These are phyloP conservation scores for Crossocerus cetratus DNA, from an alignment of 2,888 invertebrate species.

Conservation along the genomic window DNA sequence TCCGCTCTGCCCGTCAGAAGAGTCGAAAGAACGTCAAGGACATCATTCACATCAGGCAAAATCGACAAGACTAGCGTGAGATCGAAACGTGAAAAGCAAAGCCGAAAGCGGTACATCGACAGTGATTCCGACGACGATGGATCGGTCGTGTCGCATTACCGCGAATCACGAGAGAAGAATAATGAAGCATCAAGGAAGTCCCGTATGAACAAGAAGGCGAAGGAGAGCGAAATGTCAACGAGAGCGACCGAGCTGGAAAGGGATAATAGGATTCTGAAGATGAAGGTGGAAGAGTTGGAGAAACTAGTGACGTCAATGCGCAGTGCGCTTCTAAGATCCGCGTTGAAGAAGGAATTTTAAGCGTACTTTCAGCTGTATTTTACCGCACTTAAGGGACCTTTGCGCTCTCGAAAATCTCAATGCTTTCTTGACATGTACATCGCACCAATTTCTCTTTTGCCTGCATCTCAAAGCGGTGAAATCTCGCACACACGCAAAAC, in stretches of 20 bases:
- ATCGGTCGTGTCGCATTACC: conserved; percentile 78
- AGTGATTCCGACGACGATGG: conserved; percentile 24
- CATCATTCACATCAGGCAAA: conserved; percentile 10
- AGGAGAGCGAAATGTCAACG: conserved; percentile 80
- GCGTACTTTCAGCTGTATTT: no score
- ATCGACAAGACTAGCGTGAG: conserved; percentile 25
- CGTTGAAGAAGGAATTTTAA: conserved; percentile 78
- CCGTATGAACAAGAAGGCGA: conserved; percentile 83
- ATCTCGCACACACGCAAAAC: no score
- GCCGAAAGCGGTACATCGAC: conserved; percentile 53
- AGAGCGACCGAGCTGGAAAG: conserved; percentile 80
- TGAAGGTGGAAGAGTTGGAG: conserved; percentile 83
- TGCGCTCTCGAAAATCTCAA: no score
- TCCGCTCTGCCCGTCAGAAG: conserved; percentile 31
- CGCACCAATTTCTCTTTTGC: no score
- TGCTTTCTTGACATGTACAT: no score
- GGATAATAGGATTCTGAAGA: conserved; percentile 82
- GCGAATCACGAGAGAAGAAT: conserved; percentile 86
- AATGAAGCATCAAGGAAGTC: conserved; percentile 88
- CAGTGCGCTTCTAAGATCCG: conserved; percentile 82
- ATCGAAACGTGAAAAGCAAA: conserved; percentile 31
- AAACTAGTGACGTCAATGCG: conserved; percentile 83
- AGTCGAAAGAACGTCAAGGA: conserved; percentile 39
- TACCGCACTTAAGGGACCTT: no score
- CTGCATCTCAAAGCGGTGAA: no score